Conservation (phyloP, 2,797 vertebrate genomes). For the Cryptoblepharus egeriae region DNA sequence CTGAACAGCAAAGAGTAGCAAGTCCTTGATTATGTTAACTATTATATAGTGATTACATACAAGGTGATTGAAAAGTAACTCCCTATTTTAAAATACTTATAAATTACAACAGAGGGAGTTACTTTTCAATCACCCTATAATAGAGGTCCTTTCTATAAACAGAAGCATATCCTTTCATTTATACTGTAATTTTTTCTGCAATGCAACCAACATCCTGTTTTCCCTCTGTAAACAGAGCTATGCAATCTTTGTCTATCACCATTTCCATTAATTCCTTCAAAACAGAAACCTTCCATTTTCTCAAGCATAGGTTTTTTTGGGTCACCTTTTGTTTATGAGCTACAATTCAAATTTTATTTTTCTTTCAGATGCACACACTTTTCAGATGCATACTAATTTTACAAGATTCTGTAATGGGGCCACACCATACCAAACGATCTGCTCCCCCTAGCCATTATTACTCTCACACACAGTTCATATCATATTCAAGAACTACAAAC, state of each 20-base stretch:
- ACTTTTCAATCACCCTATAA: no score
- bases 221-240: slow-evolving; percentile 64
- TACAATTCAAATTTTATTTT: background rate
- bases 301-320: slow-evolving; percentile 14
- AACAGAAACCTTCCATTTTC: slow-evolving; percentile 1
- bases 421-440: background rate
- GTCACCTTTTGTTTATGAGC: background rate
- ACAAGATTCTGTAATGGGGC: background rate
- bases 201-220: slow-evolving; percentile 70
- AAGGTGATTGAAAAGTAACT: no score
- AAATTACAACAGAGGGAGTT: no score
- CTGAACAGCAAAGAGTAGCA: slow-evolving; percentile 57
- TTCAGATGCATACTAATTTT: background rate
- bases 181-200: slow-evolving; percentile 57
- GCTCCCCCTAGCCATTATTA: background rate
- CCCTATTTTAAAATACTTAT: no score
- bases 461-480: background rate
- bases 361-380: no score
- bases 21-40: slow-evolving; percentile 63
- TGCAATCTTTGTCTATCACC: slow-evolving; percentile 49
- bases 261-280: slow-evolving; percentile 30
- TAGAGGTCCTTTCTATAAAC: slow-evolving; percentile 68
- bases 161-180: slow-evolving; percentile 72
- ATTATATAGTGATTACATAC: slow-evolving; percentile 67
- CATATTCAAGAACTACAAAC: background rate